Conservation (phyloP, 1,140 invertebrate genomes). For the Patella vulgata region DNA sequence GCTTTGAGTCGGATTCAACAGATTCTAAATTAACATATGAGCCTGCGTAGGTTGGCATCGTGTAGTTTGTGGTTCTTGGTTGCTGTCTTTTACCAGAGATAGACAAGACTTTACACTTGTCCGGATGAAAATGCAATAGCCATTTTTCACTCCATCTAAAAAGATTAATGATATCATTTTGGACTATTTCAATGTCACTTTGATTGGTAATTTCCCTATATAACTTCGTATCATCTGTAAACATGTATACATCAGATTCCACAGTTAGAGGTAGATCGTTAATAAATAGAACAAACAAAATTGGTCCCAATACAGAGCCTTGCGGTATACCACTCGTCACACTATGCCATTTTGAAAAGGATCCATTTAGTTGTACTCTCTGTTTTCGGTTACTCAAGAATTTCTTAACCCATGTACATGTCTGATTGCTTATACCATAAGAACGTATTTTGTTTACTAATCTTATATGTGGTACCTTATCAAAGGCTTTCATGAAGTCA, state of each 20-base stretch:
- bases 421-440: constrained; percentile 5
- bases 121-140: constrained; percentile 21
- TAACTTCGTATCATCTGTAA: constrained; percentile 27
- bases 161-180: constrained; percentile 15
- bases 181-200: constrained; percentile 1
- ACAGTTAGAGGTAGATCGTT: constrained; percentile 23
- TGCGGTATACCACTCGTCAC: constrained; percentile 26
- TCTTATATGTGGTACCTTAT: constrained; percentile 26
- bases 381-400: constrained; percentile 31
- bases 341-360: constrained; percentile 14
- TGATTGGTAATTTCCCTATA: background rate
- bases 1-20: background rate
- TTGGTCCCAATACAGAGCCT: constrained; percentile 29
- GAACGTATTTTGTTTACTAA: background rate
- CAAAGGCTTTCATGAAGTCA: constrained; percentile 17
- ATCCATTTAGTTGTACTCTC: constrained; percentile 23
- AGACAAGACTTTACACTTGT: constrained; percentile 14
- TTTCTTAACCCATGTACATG: constrained; percentile 20
- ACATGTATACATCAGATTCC: background rate
- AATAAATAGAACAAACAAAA: constrained; percentile 31
- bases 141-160: constrained; percentile 22
- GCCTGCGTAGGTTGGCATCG: background rate
- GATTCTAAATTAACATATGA: background rate
- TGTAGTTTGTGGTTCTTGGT: background rate
- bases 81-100: too few relatives aligned